Conservation (phyloP, 2,113 vertebrate species). For the Ramphastos sulfuratus region DNA sequence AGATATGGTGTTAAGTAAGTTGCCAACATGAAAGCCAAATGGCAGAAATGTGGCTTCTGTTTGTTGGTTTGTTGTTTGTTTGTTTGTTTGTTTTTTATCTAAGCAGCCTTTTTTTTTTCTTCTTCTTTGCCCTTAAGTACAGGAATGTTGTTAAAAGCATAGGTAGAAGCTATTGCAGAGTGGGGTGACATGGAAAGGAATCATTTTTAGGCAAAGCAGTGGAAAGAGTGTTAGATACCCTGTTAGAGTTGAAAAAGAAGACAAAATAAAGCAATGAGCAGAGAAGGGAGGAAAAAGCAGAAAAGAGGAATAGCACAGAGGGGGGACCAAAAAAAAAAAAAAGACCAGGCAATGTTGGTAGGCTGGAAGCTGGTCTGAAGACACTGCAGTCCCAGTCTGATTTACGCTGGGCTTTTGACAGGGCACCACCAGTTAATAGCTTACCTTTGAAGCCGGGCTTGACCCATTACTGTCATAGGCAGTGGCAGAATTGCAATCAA, state of each 20-base stretch:
- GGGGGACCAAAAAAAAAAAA: no score
- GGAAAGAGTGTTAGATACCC: neutral
- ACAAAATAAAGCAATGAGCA: neutral
- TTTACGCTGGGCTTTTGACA: neutral
- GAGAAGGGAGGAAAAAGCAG: neutral
- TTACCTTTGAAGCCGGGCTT: neutral
- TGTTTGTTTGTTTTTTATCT: neutral
- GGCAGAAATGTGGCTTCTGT: neutral
- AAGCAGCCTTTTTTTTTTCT: neutral
- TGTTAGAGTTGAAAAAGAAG: neutral
- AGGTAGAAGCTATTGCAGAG: neutral
- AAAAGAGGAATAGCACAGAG: neutral
- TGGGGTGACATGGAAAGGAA: neutral
- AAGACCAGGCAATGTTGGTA: neutral
- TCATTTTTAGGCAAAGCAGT: neutral
- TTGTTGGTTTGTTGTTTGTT: no score
- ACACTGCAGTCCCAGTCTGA: neutral
- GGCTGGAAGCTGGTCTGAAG: neutral
- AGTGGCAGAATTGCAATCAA: constrained; percentile 8
- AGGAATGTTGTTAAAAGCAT: neutral
- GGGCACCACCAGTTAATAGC: neutral
- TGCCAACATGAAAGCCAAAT: neutral
- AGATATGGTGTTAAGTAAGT: neutral
- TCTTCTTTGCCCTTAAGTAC: neutral
- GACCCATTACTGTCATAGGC: constrained; percentile 7